phyloP scores from a whole-genome alignment of 2,888 invertebrate genomes.

The Clistopyga incitator region DNA sequence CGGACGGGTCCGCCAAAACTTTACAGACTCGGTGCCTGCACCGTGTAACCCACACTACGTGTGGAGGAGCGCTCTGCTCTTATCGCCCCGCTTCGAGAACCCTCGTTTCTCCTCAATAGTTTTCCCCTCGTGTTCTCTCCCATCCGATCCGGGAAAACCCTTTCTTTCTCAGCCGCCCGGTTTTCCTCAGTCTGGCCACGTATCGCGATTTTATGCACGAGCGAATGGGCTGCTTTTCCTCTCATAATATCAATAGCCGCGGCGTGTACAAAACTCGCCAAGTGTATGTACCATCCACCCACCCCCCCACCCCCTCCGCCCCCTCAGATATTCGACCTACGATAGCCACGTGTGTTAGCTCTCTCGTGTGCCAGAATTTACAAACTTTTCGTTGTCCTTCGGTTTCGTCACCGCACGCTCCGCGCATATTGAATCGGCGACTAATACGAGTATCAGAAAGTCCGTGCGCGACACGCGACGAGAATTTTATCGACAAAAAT shows the following conservation, averaged over 20 bases:
- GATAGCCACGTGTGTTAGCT: slow-evolving; percentile 48
- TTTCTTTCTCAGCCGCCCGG: slow-evolving; percentile 7
- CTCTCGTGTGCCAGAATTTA: slow-evolving; percentile 52
- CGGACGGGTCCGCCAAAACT: slow-evolving; percentile 70
- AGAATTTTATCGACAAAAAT: slow-evolving; percentile 20
- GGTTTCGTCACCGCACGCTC: slow-evolving; percentile 53
- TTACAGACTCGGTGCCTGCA: slow-evolving; percentile 73
- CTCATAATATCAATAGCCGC: slow-evolving; percentile 62
- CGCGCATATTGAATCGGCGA: slow-evolving; percentile 54
- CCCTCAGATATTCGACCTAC: slow-evolving; percentile 45
- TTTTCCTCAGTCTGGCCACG: slow-evolving; percentile 57
- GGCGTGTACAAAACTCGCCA: slow-evolving; percentile 48
- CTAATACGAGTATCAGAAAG: slow-evolving; percentile 25
- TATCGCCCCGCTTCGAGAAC: slow-evolving; percentile 24
- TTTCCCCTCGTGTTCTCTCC: not conserved
- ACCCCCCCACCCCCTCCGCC: too few species aligned
- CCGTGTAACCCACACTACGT: not conserved
- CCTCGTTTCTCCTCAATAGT: slow-evolving; percentile 2
- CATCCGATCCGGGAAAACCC: slow-evolving; percentile 16
- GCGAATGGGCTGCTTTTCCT: slow-evolving; percentile 47
- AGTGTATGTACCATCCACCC: slow-evolving; percentile 12
- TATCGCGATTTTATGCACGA: slow-evolving; percentile 64
- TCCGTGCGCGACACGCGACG: not conserved
- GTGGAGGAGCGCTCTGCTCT: slow-evolving; percentile 36
- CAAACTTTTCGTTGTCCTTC: slow-evolving; percentile 59